Evolutionary conservation across 2,797 vertebrate species (phyloP).

Genomic region (Periophthalmus magnuspinnatus): DNA sequence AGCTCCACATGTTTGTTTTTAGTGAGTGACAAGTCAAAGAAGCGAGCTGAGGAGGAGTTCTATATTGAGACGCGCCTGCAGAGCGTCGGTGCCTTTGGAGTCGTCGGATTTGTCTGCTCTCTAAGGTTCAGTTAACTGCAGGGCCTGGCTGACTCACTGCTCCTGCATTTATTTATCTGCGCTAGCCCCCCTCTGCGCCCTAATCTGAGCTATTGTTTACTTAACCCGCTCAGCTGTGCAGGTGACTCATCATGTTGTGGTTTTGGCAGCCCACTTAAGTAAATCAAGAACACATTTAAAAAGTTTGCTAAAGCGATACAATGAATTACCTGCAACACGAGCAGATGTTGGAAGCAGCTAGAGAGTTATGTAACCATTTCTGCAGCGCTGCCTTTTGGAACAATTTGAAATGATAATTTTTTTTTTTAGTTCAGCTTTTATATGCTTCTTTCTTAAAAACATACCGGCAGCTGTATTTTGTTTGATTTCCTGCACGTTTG

Average conservation of each 20-base stretch:
- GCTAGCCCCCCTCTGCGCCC: neutral
- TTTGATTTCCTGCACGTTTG: neutral
- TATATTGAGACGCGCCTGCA: conserved; percentile 31
- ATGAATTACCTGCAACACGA: neutral
- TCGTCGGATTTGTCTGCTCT: conserved; percentile 25
- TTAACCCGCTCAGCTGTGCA: neutral
- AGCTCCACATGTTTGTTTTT: conserved; percentile 4
- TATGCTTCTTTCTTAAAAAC: neutral
- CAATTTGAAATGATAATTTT: neutral
- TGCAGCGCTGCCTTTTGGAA: neutral
- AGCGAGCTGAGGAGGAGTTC: conserved; percentile 39
- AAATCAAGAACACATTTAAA: neutral
- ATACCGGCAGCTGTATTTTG: neutral
- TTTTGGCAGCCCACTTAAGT: neutral
- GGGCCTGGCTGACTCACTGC: neutral
- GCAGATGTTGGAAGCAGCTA: neutral
- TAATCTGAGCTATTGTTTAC: neutral
- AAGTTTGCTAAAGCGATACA: neutral
- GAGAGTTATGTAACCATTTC: neutral
- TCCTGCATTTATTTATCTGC: neutral
- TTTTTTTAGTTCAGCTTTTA: neutral
- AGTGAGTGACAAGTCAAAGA: conserved; percentile 46
- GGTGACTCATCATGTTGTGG: neutral
- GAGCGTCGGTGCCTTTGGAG: conserved; percentile 24
- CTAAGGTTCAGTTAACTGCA: conserved; percentile 13